phyloP scores from a whole-genome alignment of 2,113 vertebrate genomes.

The Rhizomys pruinosus region DNA sequence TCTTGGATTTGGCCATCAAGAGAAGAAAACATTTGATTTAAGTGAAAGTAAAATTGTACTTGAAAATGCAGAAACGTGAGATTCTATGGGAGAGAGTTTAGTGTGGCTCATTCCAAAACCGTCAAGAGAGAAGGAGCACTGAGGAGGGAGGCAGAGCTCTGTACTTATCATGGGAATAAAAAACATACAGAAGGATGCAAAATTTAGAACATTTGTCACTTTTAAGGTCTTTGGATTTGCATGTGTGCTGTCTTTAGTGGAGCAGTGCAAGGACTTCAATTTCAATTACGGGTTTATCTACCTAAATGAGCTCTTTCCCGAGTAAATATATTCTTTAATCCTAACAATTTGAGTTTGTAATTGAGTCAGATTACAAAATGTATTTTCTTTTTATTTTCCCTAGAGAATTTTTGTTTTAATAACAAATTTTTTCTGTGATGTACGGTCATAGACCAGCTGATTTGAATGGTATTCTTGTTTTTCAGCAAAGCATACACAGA shows the following conservation, averaged over 20 bases:
- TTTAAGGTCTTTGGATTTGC: slow-evolving; percentile 56
- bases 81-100: neutral
- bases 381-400: slow-evolving; percentile 16
- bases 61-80: slow-evolving; percentile 18
- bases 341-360: neutral
- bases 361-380: slow-evolving; percentile 2
- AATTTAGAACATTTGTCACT: slow-evolving; percentile 14
- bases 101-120: neutral
- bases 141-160: neutral
- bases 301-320: neutral
- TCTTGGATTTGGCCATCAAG: slow-evolving; percentile 13
- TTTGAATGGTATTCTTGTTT: neutral
- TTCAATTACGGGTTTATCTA: slow-evolving; percentile 9
- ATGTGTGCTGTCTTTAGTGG: neutral
- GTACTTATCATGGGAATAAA: neutral
- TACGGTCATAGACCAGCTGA: neutral
- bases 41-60: slow-evolving; percentile 50
- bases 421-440: slow-evolving; percentile 27
- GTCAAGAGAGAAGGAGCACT: neutral
- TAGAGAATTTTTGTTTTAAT: slow-evolving; percentile 45
- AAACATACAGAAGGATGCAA: neutral
- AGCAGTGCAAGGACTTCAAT: slow-evolving; percentile 29
- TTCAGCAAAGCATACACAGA: neutral
- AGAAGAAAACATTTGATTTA: slow-evolving; percentile 51
- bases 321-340: slow-evolving; percentile 30